Percentiles rank a stretch among this genome's conserved stretches.
Evolutionary conservation across 1,140 invertebrate genomes (phyloP).

Genomic region (Camponotus floridanus): DNA sequence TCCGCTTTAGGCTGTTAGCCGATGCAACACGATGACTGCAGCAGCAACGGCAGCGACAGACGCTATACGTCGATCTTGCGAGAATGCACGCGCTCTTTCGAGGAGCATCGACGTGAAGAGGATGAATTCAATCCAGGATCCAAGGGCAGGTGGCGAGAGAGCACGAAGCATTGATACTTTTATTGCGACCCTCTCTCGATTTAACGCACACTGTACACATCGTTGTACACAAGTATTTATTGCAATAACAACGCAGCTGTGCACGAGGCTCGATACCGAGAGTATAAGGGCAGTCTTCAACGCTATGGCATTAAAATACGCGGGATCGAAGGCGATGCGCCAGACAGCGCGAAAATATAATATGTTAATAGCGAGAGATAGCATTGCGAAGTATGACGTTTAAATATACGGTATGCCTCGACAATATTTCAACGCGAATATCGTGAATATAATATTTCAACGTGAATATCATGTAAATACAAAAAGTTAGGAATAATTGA

Average conservation of each 20-base stretch:
- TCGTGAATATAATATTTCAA: slow-evolving; percentile 32
- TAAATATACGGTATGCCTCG: slow-evolving; percentile 45
- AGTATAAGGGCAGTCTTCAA: slow-evolving; percentile 48
- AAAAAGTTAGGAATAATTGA: slow-evolving; percentile 25
- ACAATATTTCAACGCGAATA: slow-evolving; percentile 30
- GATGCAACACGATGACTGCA: slow-evolving; percentile 21
- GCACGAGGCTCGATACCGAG: slow-evolving; percentile 3
- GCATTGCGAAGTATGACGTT: slow-evolving; percentile 29
- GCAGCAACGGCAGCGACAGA: slow-evolving; percentile 51
- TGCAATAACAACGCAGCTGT: slow-evolving; percentile 51
- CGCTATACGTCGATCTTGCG: slow-evolving; percentile 8
- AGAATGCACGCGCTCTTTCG: slow-evolving; percentile 14
- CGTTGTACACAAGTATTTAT: slow-evolving; percentile 62
- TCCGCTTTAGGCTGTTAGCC: slow-evolving; percentile 39
- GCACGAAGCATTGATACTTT: slow-evolving; percentile 72
- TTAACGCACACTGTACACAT: slow-evolving; percentile 61
- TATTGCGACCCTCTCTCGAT: slow-evolving; percentile 60
- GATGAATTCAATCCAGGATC: background rate
- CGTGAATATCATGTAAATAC: slow-evolving; percentile 3
- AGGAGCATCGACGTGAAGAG: background rate
- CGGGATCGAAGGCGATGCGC: slow-evolving; percentile 55
- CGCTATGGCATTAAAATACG: slow-evolving; percentile 40
- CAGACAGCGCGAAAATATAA: slow-evolving; percentile 49
- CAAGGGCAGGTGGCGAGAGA: background rate
- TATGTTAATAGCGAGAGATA: slow-evolving; percentile 48